Conservation (phyloP, 2,113 vertebrate species). For the Zeus faber region DNA sequence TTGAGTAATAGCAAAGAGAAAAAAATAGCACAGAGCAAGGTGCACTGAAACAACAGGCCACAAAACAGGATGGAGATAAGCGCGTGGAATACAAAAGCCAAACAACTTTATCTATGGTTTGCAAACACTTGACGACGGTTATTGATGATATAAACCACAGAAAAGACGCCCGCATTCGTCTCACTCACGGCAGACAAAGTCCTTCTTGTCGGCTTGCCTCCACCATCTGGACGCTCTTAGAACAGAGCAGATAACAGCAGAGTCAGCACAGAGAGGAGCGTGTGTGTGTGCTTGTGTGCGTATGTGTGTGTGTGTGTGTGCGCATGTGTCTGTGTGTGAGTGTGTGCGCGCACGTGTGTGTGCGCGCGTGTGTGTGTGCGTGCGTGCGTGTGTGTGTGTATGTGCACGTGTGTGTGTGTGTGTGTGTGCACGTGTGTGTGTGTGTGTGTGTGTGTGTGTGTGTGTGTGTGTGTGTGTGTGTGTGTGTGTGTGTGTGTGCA, state of each 20-base stretch:
- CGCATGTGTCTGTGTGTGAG: conserved; percentile 1
- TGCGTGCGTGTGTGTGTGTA: neutral
- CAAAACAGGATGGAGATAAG: no score
- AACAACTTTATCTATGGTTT: no score
- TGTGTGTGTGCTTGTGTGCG: neutral
- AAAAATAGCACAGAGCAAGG: no score
- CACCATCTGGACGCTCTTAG: conserved; percentile 43
- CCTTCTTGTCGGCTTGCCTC: conserved; percentile 30
- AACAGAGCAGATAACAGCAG: conserved; percentile 12
- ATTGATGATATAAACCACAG: no score
- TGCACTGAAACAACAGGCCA: no score
- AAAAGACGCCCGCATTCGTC: no score
- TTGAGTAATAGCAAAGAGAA: no score
- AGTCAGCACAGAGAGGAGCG: no score
- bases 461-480: neutral
- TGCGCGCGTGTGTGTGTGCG: neutral
- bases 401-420: neutral
- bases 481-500: neutral
- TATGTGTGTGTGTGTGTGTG: conserved; percentile 5
- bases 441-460: neutral
- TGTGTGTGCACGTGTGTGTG: neutral
- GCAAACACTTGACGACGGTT: no score
- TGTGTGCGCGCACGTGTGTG: neutral
- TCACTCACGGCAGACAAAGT: conserved; percentile 70
- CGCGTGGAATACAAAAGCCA: no score